Evolutionary conservation across 2,113 vertebrate species (phyloP).

Genomic region (Leptocoma aspasia): DNA sequence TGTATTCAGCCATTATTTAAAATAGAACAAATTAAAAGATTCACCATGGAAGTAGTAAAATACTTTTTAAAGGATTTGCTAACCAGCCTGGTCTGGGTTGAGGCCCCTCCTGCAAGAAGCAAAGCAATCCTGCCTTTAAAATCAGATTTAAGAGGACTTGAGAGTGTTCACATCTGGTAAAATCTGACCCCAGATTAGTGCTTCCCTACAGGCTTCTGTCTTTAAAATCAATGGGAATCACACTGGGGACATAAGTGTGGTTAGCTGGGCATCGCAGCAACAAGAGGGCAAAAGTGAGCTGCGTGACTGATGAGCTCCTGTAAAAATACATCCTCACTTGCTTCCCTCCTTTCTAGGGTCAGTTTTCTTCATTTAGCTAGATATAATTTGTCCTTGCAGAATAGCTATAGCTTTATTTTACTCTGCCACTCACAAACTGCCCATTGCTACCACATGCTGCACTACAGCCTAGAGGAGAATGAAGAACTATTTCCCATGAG

Average conservation of each 20-base stretch:
- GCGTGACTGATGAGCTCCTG: neutral
- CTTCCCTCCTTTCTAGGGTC: neutral
- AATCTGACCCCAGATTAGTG: neutral
- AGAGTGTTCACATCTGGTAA: neutral
- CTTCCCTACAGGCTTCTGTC: neutral
- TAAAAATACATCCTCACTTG: neutral
- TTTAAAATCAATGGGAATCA: neutral
- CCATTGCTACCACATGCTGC: conserved; percentile 45
- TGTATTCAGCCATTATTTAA: neutral
- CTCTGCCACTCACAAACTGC: neutral
- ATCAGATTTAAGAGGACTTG: neutral
- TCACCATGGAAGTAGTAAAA: neutral
- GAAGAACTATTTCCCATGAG: conserved; percentile 15
- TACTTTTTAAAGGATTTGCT: neutral
- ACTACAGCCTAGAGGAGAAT: conserved; percentile 36
- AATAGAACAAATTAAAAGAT: neutral
- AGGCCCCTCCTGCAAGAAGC: neutral
- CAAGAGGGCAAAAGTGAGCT: neutral
- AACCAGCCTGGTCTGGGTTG: neutral
- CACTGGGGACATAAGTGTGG: neutral
- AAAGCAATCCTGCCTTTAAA: neutral
- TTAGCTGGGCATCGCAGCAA: neutral
- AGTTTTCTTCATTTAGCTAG: neutral
- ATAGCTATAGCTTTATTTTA: neutral
- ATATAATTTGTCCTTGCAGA: neutral